Evolutionary conservation across 1,140 invertebrate genomes (phyloP), one percentile per base, ranked within the genome.

Genomic region (Rhynchophorus ferrugineus): DNA sequence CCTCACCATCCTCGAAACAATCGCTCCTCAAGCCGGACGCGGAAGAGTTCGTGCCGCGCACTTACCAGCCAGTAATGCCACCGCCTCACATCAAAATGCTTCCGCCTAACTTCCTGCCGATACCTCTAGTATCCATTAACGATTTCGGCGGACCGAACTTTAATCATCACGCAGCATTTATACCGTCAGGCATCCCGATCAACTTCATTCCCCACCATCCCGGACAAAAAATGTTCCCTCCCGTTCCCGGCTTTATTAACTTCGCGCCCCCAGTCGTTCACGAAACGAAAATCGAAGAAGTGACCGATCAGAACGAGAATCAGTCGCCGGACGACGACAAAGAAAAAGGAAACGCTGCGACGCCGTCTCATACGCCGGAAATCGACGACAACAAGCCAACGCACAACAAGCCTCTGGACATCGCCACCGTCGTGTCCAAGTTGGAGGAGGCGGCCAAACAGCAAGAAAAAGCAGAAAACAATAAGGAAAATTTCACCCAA

Each of bases 381-480:
- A 36, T 46, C 33, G 51, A 47, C 3, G 51, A 54, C 2, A 43
- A 20, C 13, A 48, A 52, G 33, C 21, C 37, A 29, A 14, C 41
- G 14, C 56, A 48, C 22, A 54, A 43, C 19, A 59, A 56, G 44
- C 35, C 43, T 29, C 63, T 69, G n/a, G 68, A 70, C 54, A 67
- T 70, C n/a, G 63, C 58, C 2, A 65, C 62, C 17, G 61, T 70
- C 14, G 66, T 70, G 0, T 67, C 62, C 7, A 70, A 70, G 44
- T 46, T 70, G 20, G 66, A 68, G 50, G 62, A 68, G 48, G 68
- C 66, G n/a, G 66, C 64, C 8, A 65, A 67, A 54, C 59, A 67
- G 49, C 62, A 64, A 45, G 59, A 61, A 35, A 22, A 42, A 8
- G 54, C 59, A 44, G 33, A 37, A 16, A 35, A 37, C 11, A 24